phyloP scores from a whole-genome alignment of 2,113 vertebrate species.

The Bujurquina vittata region DNA sequence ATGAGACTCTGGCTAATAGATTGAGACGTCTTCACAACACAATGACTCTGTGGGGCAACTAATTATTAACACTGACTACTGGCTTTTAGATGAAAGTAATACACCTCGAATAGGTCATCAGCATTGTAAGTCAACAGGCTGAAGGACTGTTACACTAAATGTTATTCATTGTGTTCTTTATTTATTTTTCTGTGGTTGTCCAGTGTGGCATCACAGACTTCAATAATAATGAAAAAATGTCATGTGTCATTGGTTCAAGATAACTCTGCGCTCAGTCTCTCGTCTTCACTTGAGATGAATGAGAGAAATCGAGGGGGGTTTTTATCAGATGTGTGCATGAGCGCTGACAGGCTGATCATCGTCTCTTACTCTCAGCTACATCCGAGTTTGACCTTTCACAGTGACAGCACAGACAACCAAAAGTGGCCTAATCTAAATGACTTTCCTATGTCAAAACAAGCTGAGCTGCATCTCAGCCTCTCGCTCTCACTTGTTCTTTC shows the following conservation, averaged over 20 bases:
- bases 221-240: conserved; percentile 58
- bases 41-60: conserved; percentile 25
- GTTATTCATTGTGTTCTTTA: conserved; percentile 46
- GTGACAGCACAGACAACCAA: conserved; percentile 23
- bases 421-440: conserved; percentile 55
- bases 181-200: background rate
- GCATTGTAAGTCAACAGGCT: conserved; percentile 14
- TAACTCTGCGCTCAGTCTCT: conserved; percentile 27
- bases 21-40: conserved; percentile 33
- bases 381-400: conserved; percentile 67
- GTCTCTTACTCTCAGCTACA: conserved; percentile 25
- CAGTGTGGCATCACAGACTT: conserved; percentile 46
- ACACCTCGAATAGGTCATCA: conserved; percentile 74
- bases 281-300: conserved; percentile 36
- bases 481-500: background rate
- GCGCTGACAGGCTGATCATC: conserved; percentile 41
- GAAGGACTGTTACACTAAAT: conserved; percentile 45
- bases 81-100: conserved; percentile 65
- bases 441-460: conserved; percentile 22
- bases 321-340: conserved; percentile 7
- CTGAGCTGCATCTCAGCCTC: conserved; percentile 19
- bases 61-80: conserved; percentile 44
- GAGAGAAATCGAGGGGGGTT: conserved; percentile 26
- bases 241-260: conserved; percentile 50
- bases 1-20: conserved; percentile 37